These are phyloP conservation scores for Ormyrus rosae DNA, from an alignment of 2,888 invertebrate species.

Conservation along the genomic window DNA sequence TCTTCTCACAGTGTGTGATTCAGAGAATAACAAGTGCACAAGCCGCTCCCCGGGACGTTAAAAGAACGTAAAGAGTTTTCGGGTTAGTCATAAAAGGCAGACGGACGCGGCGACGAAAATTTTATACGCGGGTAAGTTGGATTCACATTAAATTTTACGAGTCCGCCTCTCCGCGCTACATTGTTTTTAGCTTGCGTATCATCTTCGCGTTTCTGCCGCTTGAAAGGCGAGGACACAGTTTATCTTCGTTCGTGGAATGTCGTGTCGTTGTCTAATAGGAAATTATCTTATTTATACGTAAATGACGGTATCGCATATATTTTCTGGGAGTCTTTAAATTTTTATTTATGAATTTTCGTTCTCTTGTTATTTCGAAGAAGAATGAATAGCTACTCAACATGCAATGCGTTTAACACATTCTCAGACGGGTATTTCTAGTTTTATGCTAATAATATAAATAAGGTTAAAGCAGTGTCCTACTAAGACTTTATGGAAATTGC, in stretches of 20 bases:
- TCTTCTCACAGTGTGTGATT: constrained; percentile 7
- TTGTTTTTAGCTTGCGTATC: constrained; percentile 10
- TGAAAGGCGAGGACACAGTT: neutral
- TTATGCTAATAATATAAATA: constrained; percentile 16
- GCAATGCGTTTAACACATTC: constrained; percentile 5
- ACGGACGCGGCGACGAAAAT: constrained; percentile 27
- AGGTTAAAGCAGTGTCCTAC: neutral
- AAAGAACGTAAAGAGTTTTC: constrained; percentile 31
- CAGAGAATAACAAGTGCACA: constrained; percentile 38
- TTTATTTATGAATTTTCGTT: constrained; percentile 5
- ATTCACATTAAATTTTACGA: constrained; percentile 27
- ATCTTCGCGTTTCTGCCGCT: constrained; percentile 3
- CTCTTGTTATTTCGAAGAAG: neutral
- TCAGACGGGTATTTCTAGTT: constrained; percentile 6
- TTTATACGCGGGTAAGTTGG: constrained; percentile 30
- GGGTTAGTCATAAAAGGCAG: constrained; percentile 40
- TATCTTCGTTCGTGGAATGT: neutral
- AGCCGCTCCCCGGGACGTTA: constrained; percentile 7
- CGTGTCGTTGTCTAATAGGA: neutral
- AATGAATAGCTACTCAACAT: constrained; percentile 2
- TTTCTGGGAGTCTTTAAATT: constrained; percentile 4
- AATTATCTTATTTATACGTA: constrained; percentile 18
- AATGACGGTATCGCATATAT: neutral
- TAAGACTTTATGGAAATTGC: neutral
- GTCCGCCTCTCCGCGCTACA: constrained; percentile 12